These are phyloP conservation scores for Clupea harengus DNA, from an alignment of 2,113 vertebrate species.

Conservation along the genomic window DNA sequence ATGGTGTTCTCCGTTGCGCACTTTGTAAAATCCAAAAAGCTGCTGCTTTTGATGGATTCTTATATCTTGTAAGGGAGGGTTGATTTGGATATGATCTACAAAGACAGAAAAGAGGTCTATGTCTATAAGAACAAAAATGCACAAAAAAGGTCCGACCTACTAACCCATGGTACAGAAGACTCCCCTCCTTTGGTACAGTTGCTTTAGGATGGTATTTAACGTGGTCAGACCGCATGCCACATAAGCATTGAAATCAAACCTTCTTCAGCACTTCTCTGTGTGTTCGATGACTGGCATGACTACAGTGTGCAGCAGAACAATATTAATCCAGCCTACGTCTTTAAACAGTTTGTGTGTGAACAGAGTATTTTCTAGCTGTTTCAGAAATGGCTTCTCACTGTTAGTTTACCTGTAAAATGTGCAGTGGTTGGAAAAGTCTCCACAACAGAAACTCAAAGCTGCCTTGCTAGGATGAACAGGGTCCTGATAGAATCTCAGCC, in stretches of 20 bases:
- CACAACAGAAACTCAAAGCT: slow-evolving; percentile 9
- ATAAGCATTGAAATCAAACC: not conserved
- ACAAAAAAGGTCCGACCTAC: not conserved
- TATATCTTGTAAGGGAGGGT: not conserved
- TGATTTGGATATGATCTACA: not conserved
- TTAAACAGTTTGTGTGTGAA: not conserved
- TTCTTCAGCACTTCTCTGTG: not conserved
- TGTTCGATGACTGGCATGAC: not conserved
- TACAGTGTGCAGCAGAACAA: not conserved
- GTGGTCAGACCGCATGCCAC: not conserved
- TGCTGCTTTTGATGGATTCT: slow-evolving; percentile 11
- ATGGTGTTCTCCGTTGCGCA: not conserved
- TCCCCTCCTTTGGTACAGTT: not conserved
- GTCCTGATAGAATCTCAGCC: not conserved
- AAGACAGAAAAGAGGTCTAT: not conserved
- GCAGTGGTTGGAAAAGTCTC: not conserved
- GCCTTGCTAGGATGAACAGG: slow-evolving; percentile 9
- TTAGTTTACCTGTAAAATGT: slow-evolving; percentile 6
- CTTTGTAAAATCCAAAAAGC: not conserved
- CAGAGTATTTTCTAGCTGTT: slow-evolving; percentile 2
- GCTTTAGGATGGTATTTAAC: not conserved
- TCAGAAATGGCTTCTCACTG: slow-evolving; percentile 22
- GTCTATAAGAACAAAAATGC: not conserved
- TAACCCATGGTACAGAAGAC: not conserved
- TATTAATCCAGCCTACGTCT: not conserved